These are phyloP conservation scores for Excalfactoria chinensis DNA, from an alignment of 2,113 vertebrate species.

Conservation along the genomic window DNA sequence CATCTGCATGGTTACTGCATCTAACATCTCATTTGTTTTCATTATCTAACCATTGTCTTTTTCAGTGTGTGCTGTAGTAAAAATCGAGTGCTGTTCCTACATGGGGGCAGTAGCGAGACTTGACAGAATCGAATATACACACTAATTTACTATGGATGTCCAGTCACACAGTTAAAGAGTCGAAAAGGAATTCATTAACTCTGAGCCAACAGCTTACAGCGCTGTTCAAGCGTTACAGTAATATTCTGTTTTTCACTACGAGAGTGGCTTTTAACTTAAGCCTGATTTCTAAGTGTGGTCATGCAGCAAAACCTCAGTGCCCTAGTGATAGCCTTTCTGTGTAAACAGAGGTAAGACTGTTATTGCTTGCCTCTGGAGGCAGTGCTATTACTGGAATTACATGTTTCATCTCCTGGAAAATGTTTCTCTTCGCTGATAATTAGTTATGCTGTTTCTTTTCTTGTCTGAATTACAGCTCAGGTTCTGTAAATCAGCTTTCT, in stretches of 20 bases:
- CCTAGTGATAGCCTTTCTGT: neutral
- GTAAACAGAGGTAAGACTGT: neutral
- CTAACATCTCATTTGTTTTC: conserved; percentile 38
- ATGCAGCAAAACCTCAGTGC: neutral
- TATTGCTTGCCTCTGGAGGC: neutral
- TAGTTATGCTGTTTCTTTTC: neutral
- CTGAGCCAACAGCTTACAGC: neutral
- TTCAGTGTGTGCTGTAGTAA: neutral
- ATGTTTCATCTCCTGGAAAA: neutral
- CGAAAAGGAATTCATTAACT: neutral
- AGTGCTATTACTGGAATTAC: neutral
- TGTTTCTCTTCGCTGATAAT: accelerated
- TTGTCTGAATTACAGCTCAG: neutral
- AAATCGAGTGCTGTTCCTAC: neutral
- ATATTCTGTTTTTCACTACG: neutral
- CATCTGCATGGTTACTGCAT: conserved; percentile 54
- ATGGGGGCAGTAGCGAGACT: neutral
- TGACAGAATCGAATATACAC: neutral
- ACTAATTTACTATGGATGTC: too few species aligned
- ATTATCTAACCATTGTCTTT: neutral
- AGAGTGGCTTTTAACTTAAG: neutral
- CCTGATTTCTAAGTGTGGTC: neutral
- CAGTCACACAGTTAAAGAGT: neutral
- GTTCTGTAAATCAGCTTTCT: neutral
- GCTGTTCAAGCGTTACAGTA: neutral